A percentile compares a stretch with the other conserved stretches of the same genome.
Evolutionary conservation across 2,113 vertebrate genomes (phyloP).

Genomic region (Halichoeres trimaculatus): DNA sequence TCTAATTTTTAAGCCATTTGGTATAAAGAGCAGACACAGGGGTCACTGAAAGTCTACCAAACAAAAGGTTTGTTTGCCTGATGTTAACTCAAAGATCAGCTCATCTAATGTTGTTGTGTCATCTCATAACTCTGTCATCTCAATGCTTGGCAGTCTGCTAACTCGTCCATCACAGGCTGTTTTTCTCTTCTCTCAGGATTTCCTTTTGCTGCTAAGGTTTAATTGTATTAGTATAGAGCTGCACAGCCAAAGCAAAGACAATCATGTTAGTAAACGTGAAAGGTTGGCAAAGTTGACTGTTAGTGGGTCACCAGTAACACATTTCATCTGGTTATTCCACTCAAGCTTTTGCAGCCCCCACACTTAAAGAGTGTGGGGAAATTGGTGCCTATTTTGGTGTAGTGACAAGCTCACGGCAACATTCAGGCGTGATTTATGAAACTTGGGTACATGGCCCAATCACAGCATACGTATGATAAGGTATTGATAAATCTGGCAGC

Average conservation of each 20-base stretch:
- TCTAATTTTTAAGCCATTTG: background rate
- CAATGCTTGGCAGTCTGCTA: too few species aligned
- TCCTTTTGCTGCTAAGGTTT: background rate
- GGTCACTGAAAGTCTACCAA: background rate
- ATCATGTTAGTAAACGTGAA: background rate
- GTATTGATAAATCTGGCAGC: too few species aligned
- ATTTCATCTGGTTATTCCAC: background rate
- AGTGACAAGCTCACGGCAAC: background rate
- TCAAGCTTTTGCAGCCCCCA: background rate
- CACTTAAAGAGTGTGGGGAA: background rate
- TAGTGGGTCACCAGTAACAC: background rate
- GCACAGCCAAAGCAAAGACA: background rate
- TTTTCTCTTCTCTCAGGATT: background rate
- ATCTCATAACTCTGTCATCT: too few species aligned
- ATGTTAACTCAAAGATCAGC: background rate
- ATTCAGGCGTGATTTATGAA: background rate
- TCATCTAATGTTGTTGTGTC: background rate
- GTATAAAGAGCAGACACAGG: background rate
- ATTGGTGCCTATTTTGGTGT: too few species aligned
- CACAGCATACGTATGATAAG: too few species aligned
- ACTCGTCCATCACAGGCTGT: background rate
- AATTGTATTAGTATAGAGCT: background rate
- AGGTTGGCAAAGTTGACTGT: background rate
- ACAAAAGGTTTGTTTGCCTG: constrained; percentile 10
- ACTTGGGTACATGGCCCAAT: too few species aligned